These are phyloP conservation scores for Podargus strigoides DNA, from an alignment of 2,797 vertebrate genomes.

Conservation along the genomic window DNA sequence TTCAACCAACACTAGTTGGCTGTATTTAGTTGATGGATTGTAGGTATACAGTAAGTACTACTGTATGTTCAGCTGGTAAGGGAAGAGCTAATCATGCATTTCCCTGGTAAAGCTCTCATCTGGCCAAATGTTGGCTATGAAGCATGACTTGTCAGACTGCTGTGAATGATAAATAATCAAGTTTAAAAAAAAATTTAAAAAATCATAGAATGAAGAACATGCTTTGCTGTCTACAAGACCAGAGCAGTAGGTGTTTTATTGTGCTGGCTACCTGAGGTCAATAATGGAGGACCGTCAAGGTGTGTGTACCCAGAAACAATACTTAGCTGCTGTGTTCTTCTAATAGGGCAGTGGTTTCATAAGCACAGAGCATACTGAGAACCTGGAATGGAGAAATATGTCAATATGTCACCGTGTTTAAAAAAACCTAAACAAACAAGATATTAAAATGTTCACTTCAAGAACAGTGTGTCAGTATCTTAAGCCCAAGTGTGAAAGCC, in stretches of 20 bases:
- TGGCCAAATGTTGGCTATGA: background rate
- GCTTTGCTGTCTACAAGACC: background rate
- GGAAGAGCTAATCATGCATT: background rate
- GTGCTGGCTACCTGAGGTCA: background rate
- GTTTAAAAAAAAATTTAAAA: background rate
- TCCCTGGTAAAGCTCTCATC: background rate
- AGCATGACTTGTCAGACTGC: constrained; percentile 10
- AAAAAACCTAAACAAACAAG: background rate
- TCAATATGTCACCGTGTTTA: background rate
- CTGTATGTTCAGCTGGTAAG: background rate
- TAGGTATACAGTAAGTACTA: constrained; percentile 5
- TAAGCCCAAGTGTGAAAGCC: background rate
- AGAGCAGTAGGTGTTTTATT: background rate
- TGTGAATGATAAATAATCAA: constrained; percentile 28
- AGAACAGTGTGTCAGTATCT: background rate
- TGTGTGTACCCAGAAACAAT: background rate
- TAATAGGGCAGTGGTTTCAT: constrained; percentile 1
- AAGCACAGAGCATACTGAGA: constrained; percentile 1
- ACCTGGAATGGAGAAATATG: background rate
- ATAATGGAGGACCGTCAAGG: background rate
- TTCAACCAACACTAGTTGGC: background rate
- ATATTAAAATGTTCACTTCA: background rate
- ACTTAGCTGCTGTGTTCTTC: background rate
- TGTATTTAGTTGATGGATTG: constrained; percentile 2
- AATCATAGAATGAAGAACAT: background rate